Conservation (phyloP, 2,797 vertebrate species). For the Xenopus petersii region DNA sequence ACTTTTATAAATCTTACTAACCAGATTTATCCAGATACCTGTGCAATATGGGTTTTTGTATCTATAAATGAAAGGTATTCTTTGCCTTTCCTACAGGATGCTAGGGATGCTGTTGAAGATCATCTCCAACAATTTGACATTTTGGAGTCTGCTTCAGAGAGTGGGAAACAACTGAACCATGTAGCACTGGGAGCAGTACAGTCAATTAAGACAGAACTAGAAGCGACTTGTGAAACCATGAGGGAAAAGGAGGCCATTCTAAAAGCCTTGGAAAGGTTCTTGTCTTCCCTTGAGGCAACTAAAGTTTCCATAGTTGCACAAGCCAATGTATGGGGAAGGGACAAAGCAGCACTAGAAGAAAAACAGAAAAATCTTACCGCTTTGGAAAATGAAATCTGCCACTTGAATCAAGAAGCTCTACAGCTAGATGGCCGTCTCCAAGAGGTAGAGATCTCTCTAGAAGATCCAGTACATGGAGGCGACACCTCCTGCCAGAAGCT, state of each 20-base stretch:
- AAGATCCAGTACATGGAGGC: slow-evolving; percentile 63
- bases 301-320: slow-evolving; percentile 63
- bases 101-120: slow-evolving; percentile 54
- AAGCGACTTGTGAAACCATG: slow-evolving; percentile 72
- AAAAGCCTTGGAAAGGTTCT: slow-evolving; percentile 78
- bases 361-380: slow-evolving; percentile 56
- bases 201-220: slow-evolving; percentile 72
- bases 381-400: slow-evolving; percentile 65
- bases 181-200: slow-evolving; percentile 70
- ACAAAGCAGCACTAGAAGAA: slow-evolving; percentile 55
- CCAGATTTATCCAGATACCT: too few relatives aligned
- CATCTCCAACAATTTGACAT: slow-evolving; percentile 74
- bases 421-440: slow-evolving; percentile 75
- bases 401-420: slow-evolving; percentile 73
- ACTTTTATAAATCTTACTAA: too few relatives aligned
- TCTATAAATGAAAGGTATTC: not conserved
- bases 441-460: slow-evolving; percentile 65
- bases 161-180: slow-evolving; percentile 66
- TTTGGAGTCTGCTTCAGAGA: slow-evolving; percentile 59
- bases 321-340: slow-evolving; percentile 52
- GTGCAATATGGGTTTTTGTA: too few relatives aligned
- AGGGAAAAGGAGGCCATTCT: slow-evolving; percentile 70
- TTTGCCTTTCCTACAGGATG: slow-evolving; percentile 51
- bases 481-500: slow-evolving; percentile 57
- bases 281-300: slow-evolving; percentile 73